Evolutionary conservation across 2,888 invertebrate genomes (phyloP).

Genomic region (Trichogramma evanescens): DNA sequence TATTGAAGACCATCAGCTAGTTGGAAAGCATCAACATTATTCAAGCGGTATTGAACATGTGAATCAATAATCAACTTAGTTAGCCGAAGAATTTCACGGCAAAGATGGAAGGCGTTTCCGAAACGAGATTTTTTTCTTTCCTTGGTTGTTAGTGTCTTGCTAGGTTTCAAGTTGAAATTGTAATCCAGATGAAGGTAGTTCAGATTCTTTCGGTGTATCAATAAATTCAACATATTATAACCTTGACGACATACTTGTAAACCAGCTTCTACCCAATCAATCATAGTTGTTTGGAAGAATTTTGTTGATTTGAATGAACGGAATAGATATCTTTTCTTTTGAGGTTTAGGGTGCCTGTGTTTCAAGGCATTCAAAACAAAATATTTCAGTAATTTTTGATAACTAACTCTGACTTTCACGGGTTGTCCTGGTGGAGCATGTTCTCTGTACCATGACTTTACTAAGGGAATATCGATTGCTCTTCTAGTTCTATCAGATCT

Average conservation of each 20-base stretch:
- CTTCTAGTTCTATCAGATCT: slow-evolving; percentile 87
- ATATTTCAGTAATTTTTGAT: slow-evolving; percentile 97
- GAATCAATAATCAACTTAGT: slow-evolving; percentile 98
- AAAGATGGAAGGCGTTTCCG: slow-evolving; percentile 97
- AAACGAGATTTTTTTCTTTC: slow-evolving; percentile 98
- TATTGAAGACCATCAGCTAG: slow-evolving; percentile 97
- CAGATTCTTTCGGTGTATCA: slow-evolving; percentile 98
- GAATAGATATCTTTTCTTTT: slow-evolving; percentile 96
- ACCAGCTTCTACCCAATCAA: slow-evolving; percentile 99
- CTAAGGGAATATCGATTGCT: slow-evolving; percentile 94
- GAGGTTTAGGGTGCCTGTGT: slow-evolving; percentile 95
- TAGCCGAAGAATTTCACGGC: slow-evolving; percentile 95
- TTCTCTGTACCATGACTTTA: slow-evolving; percentile 95
- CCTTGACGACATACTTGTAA: slow-evolving; percentile 97
- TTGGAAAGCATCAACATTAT: slow-evolving; percentile 99
- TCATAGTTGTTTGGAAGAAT: slow-evolving; percentile 98
- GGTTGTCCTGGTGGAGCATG: slow-evolving; percentile 94
- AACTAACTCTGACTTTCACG: slow-evolving; percentile 98
- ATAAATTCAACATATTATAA: slow-evolving; percentile 97
- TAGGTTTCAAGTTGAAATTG: slow-evolving; percentile 99
- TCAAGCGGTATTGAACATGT: slow-evolving; percentile 97
- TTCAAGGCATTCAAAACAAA: slow-evolving; percentile 96
- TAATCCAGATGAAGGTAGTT: slow-evolving; percentile 99
- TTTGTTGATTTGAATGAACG: slow-evolving; percentile 99
- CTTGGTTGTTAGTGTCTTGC: slow-evolving; percentile 98